A percentile compares a stretch with the other conserved stretches of the same genome.
Conservation (phyloP, 2,797 vertebrate species). For the Pteronotus mesoamericanus region DNA sequence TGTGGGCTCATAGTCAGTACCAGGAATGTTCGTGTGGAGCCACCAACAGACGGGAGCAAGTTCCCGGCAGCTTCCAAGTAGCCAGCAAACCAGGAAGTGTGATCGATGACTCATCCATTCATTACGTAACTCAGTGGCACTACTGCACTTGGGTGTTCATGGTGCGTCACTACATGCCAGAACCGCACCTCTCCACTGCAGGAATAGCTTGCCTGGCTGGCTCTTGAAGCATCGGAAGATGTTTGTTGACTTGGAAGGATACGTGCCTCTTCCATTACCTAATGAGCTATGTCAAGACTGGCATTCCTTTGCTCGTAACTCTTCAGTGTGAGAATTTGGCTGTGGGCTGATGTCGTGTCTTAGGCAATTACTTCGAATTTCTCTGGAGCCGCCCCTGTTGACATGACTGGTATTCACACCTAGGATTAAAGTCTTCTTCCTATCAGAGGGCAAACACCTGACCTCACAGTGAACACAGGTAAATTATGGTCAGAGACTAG, state of each 20-base stretch:
- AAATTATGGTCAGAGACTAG: neutral
- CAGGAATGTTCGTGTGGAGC: neutral
- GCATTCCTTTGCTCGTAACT: neutral
- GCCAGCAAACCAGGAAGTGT: neutral
- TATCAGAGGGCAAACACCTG: slow-evolving; percentile 33
- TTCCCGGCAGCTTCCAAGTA: neutral
- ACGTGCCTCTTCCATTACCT: neutral
- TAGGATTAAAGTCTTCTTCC: slow-evolving; percentile 49
- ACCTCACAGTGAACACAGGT: neutral
- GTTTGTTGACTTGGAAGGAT: neutral
- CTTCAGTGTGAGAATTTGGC: slow-evolving; percentile 38
- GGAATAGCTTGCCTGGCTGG: slow-evolving; percentile 52
- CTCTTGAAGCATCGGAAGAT: neutral
- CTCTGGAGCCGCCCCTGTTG: slow-evolving; percentile 54
- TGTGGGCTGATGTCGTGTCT: slow-evolving; percentile 1
- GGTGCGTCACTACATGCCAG: neutral
- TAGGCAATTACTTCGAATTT: slow-evolving; percentile 56
- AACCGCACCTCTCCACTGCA: slow-evolving; percentile 28
- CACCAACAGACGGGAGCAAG: neutral
- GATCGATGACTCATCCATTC: slow-evolving; percentile 52
- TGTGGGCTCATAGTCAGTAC: neutral
- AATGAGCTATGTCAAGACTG: neutral
- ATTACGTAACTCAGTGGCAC: slow-evolving; percentile 21
- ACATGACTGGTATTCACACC: slow-evolving; percentile 17
- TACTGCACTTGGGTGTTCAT: slow-evolving; percentile 19